Base-by-base conservation (phyloP, 2,888 invertebrate genomes). In the Drosophila cognata region DNA sequence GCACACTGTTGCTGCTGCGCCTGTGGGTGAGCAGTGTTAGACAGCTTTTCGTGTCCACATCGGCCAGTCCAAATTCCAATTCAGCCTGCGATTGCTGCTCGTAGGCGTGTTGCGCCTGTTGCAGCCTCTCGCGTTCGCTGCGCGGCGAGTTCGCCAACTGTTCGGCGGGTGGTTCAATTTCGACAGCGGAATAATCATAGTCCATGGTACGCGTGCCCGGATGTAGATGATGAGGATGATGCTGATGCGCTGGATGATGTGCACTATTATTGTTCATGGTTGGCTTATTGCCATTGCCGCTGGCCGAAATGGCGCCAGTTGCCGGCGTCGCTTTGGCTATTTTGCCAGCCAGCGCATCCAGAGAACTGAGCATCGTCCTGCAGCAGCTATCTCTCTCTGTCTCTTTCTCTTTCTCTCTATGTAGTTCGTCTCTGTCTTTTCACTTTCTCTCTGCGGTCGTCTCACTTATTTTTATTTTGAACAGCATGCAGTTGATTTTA, bases 271-370 rank as follows among this genome's bases (percentile, higher is more conserved):
- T 57, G 29, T 80, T 80, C 67, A 76, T 84, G 35, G 78, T 78
- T 56, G 89, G 73, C 73, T 88, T 81, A 36, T 79, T 76, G 76
- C 81, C 84, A 62, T 90, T 92, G 69, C 91, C 95, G 43, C 64
- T 81, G 57, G 73, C 81, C 57, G 83, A 50, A 10, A 77, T 81
- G 56, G 85, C 85, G 10, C 90, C 85, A 93, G 94, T 95, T 94
- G 96, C 96, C 92, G 97, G 97, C 64, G 90, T 86, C 71, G 85
- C 87, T 93, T 89, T 89, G 72, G 97, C 97, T 93, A 97, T 96
- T 94, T 97, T 97, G 93, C 97, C 97, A 94, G 97, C 97, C 94
- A 97, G 95, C 93, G 96, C 96, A 95, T 97, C 97, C 94, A 97
- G 94, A 90, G 97, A 96, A 94, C 97, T 96, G 94, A 97, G 95